phyloP scores from a whole-genome alignment of 2,797 vertebrate genomes.

The Ficedula albicollis region DNA sequence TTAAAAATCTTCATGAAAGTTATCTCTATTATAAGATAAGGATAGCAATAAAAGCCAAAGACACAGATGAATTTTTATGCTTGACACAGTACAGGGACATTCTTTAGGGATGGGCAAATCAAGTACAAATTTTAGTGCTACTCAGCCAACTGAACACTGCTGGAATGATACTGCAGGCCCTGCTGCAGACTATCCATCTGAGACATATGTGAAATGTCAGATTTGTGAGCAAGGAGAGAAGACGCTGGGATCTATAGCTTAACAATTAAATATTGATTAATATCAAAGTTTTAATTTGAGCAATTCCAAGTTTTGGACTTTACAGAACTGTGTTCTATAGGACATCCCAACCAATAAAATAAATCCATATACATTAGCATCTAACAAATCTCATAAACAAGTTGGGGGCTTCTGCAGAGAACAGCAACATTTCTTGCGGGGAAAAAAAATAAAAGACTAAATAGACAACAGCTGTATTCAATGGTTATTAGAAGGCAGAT shows the following conservation, averaged over 20 bases:
- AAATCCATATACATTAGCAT: not conserved
- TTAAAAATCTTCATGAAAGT: not conserved
- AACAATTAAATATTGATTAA: not conserved
- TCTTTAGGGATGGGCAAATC: not conserved
- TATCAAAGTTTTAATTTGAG: not conserved
- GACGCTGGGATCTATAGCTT: not conserved
- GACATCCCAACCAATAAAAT: not conserved
- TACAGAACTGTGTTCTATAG: not conserved
- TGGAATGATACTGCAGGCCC: not conserved
- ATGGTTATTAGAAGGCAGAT: not conserved
- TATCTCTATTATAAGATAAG: not conserved
- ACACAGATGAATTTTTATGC: not conserved
- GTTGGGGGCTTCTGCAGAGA: not conserved
- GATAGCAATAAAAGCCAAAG: not conserved
- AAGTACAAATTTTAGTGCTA: not conserved
- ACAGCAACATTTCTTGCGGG: not conserved
- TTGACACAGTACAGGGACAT: not conserved
- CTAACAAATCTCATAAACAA: not conserved
- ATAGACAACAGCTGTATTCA: not conserved
- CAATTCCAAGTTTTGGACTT: not conserved
- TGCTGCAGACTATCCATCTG: not conserved
- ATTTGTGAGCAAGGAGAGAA: not conserved
- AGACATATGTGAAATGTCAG: not conserved
- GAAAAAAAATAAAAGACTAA: not conserved
- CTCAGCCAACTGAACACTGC: not conserved